phyloP scores from a whole-genome alignment of 2,113 vertebrate genomes.

The Cyprinus carpio region DNA sequence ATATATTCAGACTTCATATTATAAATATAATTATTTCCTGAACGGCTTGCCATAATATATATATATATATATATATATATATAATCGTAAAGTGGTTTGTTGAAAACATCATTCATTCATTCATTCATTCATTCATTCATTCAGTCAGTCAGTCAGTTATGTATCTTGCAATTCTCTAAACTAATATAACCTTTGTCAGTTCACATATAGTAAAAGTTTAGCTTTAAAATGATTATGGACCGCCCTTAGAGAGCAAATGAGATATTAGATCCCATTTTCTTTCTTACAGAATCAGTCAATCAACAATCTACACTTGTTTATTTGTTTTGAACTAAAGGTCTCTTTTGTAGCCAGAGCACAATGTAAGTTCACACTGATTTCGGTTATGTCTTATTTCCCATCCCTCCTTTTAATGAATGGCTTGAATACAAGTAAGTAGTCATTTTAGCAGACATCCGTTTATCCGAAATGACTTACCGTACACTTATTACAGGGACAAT shows the following conservation, averaged over 20 bases:
- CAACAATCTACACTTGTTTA: background rate
- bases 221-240: background rate
- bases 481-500: constrained; percentile 20
- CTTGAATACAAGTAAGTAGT: constrained; percentile 26
- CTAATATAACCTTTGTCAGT: background rate
- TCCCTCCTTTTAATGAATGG: constrained; percentile 41
- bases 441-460: constrained; percentile 34
- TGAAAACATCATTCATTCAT: no score
- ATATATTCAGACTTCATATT: no score
- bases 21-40: no score
- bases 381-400: constrained; percentile 1
- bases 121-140: no score
- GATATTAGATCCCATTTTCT: background rate
- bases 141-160: no score
- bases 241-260: background rate
- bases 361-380: background rate
- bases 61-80: no score
- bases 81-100: no score
- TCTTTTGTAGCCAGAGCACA: background rate
- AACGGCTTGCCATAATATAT: no score
- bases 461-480: constrained; percentile 29
- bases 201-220: background rate
- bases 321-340: background rate
- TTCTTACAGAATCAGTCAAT: background rate
- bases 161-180: background rate